phyloP scores from a whole-genome alignment of 1,140 invertebrate genomes.

The Microvelia longipes region DNA sequence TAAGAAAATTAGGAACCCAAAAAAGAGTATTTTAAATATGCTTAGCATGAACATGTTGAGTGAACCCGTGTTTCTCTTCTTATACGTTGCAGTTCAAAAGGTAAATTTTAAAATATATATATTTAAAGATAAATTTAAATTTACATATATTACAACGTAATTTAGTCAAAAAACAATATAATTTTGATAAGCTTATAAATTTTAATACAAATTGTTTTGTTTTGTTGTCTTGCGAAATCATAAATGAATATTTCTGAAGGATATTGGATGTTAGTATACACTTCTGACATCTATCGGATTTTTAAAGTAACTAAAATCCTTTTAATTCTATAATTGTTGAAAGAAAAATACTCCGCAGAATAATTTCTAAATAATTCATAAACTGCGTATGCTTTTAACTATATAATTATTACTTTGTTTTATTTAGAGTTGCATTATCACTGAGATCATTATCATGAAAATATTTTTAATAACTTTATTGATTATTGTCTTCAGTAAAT shows the following conservation, averaged over 20 bases:
- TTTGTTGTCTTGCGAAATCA: neutral
- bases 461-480: too few species aligned
- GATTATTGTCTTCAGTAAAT: too few species aligned
- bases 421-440: too few species aligned
- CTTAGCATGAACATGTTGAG: neutral
- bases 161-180: too few species aligned
- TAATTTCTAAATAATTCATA: too few species aligned
- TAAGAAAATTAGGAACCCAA: neutral
- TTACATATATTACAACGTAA: neutral
- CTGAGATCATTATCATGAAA: too few species aligned
- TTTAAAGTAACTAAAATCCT: too few species aligned
- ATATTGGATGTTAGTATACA: neutral
- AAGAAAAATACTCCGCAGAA: too few species aligned
- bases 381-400: too few species aligned
- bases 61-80: neutral
- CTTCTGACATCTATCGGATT: too few species aligned
- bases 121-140: neutral
- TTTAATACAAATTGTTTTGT: neutral
- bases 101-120: neutral
- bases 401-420: too few species aligned
- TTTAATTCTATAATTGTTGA: too few species aligned
- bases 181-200: neutral
- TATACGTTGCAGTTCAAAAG: neutral
- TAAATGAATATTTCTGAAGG: neutral
- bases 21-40: neutral